Evolutionary conservation across 1,140 invertebrate genomes (phyloP).

Genomic region (Acromyrmex charruanus): DNA sequence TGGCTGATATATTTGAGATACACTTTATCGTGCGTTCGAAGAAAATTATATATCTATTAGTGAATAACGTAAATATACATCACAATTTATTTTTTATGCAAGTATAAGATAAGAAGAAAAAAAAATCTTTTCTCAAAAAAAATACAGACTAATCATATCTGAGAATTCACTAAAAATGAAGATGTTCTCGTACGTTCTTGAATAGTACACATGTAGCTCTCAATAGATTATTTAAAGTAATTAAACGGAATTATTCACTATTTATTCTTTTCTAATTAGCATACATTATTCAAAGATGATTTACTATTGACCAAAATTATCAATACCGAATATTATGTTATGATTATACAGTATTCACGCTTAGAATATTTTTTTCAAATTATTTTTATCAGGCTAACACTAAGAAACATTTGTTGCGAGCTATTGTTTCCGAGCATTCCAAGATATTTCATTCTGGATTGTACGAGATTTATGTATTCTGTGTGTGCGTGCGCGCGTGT

Average conservation of each 20-base stretch:
- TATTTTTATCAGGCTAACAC: not conserved
- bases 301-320: not conserved
- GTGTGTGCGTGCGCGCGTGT: no score
- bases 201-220: not conserved
- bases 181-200: not conserved
- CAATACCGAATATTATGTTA: not conserved
- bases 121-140: not conserved
- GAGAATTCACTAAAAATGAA: not conserved
- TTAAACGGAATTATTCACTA: not conserved
- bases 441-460: constrained; percentile 1
- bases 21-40: not conserved
- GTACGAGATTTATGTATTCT: not conserved
- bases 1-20: not conserved
- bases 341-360: not conserved
- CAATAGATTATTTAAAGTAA: not conserved
- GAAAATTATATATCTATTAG: not conserved
- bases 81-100: constrained; percentile 18
- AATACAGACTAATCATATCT: not conserved
- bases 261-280: not conserved
- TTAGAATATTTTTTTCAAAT: not conserved
- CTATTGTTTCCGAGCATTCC: not conserved
- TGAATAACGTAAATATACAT: not conserved
- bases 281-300: not conserved
- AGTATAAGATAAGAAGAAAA: not conserved
- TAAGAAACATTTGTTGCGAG: not conserved